Base-by-base conservation (phyloP, 1,140 invertebrate genomes). In the Asbolus verrucosus region DNA sequence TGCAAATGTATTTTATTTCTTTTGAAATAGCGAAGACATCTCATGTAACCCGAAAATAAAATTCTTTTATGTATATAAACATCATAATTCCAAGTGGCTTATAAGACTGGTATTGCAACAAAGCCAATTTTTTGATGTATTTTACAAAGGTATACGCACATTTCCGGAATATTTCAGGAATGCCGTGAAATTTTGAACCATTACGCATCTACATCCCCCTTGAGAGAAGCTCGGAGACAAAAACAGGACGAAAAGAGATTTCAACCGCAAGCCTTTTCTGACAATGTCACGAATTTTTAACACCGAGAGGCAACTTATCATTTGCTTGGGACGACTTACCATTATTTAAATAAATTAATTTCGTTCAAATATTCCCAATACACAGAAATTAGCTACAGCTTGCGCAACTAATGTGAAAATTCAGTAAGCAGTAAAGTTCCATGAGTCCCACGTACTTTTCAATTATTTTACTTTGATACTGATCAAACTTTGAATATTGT, bases 221-320 rank as follows among this genome's bases (percentile, higher is more conserved):
- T 13, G 61, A 63, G 61, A 63, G 46, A 27, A 54, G 46, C 61
- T 41, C 36, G 18, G 39, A 63, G 61, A 63, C 61, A 63, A 63
- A 62, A 63, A 63, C 61, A 63, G 9, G 33, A 63, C 61, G 61
- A 39, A 41, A 63, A 63, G 61, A 63, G 61, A 63, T 63, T 63
- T 63, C 61, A 39, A 14, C 33, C 61, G 21, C 33, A 41, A 33
- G 16, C 21, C 33, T 63, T 63, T 39, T 11, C 30, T 39, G 33
- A 15, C 31, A 63, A 63, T 19, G 61, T 63, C 31, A 39, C 39
- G 33, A 63, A 63, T 63, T 63, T 63, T 18, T 13, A 39, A 39
- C 33, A 41, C 21, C 33, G 11, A 54, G 27, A 54, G 24, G 46
- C 19, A 54, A 54, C 46, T 46, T 19, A 46, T 46, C 41, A 46